phyloP scores from a whole-genome alignment of 1,140 invertebrate genomes.

The Drosophila busckii region DNA sequence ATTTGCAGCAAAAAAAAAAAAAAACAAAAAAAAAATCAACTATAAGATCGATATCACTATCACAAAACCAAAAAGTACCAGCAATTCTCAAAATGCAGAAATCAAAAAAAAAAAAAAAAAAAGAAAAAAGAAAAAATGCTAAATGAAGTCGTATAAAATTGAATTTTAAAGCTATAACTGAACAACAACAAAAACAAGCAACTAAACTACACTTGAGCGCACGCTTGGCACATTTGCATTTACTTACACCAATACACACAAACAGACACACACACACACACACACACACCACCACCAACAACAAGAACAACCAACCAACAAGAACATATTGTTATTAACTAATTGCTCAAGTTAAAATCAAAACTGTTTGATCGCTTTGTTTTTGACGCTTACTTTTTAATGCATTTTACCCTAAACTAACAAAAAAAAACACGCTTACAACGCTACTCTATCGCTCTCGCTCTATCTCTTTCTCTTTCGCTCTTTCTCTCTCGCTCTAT shows the following conservation, averaged over 20 bases:
- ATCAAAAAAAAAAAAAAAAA: conserved; percentile 40
- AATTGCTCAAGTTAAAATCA: no score
- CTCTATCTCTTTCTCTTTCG: not conserved
- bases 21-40: conserved; percentile 32
- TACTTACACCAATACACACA: conserved; percentile 7
- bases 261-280: conserved; percentile 9
- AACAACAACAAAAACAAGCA: conserved; percentile 31
- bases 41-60: conserved; percentile 46
- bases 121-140: conserved; percentile 39
- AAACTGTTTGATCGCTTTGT: no score
- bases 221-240: conserved; percentile 72
- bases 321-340: conserved; percentile 8
- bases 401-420: not conserved
- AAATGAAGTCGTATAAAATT: conserved; percentile 13
- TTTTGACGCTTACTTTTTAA: no score
- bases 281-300: conserved; percentile 6
- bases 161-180: conserved; percentile 34
- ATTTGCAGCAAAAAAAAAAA: conserved; percentile 27
- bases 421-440: not conserved
- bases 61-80: conserved; percentile 40
- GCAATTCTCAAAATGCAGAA: no score
- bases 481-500: not conserved
- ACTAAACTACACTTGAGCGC: conserved; percentile 45
- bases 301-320: not conserved
- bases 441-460: not conserved